These are phyloP conservation scores for Pelecanus crispus DNA, from an alignment of 2,113 vertebrate species.

Conservation along the genomic window DNA sequence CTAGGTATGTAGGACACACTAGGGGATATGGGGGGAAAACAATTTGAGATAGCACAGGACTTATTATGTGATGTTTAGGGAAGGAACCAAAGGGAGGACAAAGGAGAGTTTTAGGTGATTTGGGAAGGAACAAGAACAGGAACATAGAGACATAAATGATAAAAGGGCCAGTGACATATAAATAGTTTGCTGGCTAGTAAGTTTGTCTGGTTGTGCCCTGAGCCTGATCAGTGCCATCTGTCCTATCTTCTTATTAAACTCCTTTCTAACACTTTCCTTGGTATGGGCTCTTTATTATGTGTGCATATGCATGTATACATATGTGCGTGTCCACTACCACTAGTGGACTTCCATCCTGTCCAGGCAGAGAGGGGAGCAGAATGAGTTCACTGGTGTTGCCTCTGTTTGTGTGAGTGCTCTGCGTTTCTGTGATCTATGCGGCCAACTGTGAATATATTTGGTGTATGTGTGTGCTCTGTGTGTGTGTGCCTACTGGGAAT, in stretches of 20 bases:
- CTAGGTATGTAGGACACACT: neutral
- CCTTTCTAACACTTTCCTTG: neutral
- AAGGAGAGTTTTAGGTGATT: neutral
- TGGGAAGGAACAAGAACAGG: neutral
- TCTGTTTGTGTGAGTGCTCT: neutral
- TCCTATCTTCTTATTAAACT: neutral
- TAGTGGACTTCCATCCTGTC: neutral
- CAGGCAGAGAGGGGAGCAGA: neutral
- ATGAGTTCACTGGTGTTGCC: neutral
- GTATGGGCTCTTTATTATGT: neutral
- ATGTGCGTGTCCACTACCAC: fast-evolving
- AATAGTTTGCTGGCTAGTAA: neutral
- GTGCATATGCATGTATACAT: neutral
- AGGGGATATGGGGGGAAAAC: neutral
- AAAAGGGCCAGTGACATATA: neutral
- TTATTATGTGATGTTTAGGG: neutral
- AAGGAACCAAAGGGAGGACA: neutral
- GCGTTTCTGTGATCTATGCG: neutral
- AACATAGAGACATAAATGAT: neutral
- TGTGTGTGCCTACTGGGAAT: neutral
- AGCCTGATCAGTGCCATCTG: neutral
- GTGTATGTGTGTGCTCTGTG: neutral
- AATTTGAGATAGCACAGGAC: neutral
- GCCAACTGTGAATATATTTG: neutral
- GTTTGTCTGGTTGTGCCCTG: neutral